A percentile compares a stretch with the other conserved stretches of the same genome.
Conservation (phyloP, 2,113 vertebrate genomes). For the Eulemur rufifrons region DNA sequence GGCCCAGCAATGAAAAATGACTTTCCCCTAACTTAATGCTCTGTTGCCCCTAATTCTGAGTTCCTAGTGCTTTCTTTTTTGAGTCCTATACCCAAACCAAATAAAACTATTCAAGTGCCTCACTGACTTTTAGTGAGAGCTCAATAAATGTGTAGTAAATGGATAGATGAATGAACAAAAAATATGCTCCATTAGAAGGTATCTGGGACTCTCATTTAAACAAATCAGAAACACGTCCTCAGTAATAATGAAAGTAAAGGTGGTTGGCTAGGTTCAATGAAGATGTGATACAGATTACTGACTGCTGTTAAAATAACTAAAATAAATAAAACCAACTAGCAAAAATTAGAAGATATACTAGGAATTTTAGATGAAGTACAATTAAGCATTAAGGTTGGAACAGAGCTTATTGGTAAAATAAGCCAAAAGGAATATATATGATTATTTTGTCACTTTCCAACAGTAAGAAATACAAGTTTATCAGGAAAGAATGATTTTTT, state of each 20-base stretch:
- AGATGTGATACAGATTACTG: background rate
- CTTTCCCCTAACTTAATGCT: background rate
- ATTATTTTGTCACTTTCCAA: background rate
- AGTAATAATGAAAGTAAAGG: background rate
- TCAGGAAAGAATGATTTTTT: background rate
- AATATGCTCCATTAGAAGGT: background rate
- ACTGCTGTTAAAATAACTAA: background rate
- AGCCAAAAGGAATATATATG: background rate
- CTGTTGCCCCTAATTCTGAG: background rate
- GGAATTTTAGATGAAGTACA: background rate
- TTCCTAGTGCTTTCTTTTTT: background rate
- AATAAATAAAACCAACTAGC: background rate
- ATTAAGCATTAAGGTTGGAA: background rate
- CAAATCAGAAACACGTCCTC: conserved; percentile 11
- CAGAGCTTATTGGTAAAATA: background rate
- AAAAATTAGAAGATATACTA: background rate
- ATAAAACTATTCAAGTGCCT: background rate
- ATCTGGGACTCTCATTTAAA: background rate
- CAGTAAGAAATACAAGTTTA: background rate
- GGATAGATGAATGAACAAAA: background rate
- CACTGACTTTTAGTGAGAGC: background rate
- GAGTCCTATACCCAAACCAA: background rate
- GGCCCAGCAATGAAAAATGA: background rate
- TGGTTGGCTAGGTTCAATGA: background rate
- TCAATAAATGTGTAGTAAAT: background rate